Evolutionary conservation across 2,113 vertebrate species (phyloP), one percentile per base, ranked within the genome.

Genomic region (Lipophrys pholis): DNA sequence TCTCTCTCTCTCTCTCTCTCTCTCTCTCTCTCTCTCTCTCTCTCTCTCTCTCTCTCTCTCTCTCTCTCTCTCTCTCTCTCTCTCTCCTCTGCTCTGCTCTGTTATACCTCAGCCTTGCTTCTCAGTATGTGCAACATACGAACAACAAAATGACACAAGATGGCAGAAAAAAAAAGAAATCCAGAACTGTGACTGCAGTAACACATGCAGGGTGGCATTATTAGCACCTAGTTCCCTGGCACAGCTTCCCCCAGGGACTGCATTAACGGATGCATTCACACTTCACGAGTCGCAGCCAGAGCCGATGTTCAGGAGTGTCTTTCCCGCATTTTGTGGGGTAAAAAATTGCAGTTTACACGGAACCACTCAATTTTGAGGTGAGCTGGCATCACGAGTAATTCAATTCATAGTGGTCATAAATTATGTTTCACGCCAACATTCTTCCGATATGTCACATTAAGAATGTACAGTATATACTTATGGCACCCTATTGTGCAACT

Each of bases 31-130:
- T 8, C 12, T 42, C 71, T 35, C 16, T 30, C n/a, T 30, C 12
- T 30, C 21, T 30, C 21, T 30, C 21, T 30, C 4, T 30, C 21
- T 30, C 4, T 30, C 21, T 30, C 21, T 30, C 8, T 0, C n/a
- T 61, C 49, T 30, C 9, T 48, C 36, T 73, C 45, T 43, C 7
- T 9, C 46, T 40, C 40, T 35, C 43, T 8, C 12, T 42, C 71
- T 35, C 16, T 30, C n/a, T 30, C 12, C 41, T 16, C 61, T 49
- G 42, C 17, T 6, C 56, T 30, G 45, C 39, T 49, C 1, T 39
- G 16, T 45, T 60, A 17, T 46, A 43, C 43, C 40, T 17, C 10
- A 9, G 17, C 41, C 49, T 61, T 36, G 9, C 39, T 5, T 45
- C 45, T 21, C 9, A 15, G 11, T 10, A 35, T 45, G 12, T 42